A percentile compares a stretch with the other conserved stretches of the same genome.
phyloP scores from a whole-genome alignment of 2,888 invertebrate genomes.

The Eueremaeus valkanovi region DNA sequence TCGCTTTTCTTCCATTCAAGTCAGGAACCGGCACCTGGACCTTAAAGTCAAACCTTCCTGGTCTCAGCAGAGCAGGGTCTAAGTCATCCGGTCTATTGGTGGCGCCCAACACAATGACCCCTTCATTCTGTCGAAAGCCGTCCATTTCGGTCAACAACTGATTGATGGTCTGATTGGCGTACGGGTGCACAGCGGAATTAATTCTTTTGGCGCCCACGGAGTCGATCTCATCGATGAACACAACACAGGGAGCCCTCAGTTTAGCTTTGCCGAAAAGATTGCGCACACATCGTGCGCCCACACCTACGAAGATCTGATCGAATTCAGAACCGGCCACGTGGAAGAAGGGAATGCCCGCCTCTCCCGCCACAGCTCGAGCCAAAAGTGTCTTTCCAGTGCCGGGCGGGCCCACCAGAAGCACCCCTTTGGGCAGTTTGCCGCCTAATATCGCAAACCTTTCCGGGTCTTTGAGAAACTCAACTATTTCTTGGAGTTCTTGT shows the following conservation, averaged over 20 bases:
- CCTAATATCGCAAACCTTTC: constrained; percentile 88
- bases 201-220: constrained; percentile 95
- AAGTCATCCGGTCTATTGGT: constrained; percentile 93
- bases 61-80: constrained; percentile 83
- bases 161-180: constrained; percentile 99
- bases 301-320: constrained; percentile 96
- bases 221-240: constrained; percentile 99
- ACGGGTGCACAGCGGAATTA: constrained; percentile 94
- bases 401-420: constrained; percentile 60
- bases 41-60: constrained; percentile 96
- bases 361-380: constrained; percentile 95
- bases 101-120: constrained; percentile 95
- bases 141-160: constrained; percentile 98
- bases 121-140: constrained; percentile 65
- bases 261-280: constrained; percentile 93
- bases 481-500: constrained; percentile 92
- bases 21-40: constrained; percentile 80
- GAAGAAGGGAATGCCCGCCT: constrained; percentile 97
- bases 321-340: constrained; percentile 98
- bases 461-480: constrained; percentile 89
- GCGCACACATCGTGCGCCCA: constrained; percentile 88
- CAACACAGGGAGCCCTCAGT: constrained; percentile 89
- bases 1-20: constrained; percentile 84
- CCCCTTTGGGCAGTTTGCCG: constrained; percentile 86
- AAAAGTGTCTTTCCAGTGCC: constrained; percentile 92